Percentiles rank a stretch among this genome's conserved stretches.
These are phyloP conservation scores for Semicossyphus pulcher DNA, from an alignment of 2,113 vertebrate genomes.

Conservation along the genomic window DNA sequence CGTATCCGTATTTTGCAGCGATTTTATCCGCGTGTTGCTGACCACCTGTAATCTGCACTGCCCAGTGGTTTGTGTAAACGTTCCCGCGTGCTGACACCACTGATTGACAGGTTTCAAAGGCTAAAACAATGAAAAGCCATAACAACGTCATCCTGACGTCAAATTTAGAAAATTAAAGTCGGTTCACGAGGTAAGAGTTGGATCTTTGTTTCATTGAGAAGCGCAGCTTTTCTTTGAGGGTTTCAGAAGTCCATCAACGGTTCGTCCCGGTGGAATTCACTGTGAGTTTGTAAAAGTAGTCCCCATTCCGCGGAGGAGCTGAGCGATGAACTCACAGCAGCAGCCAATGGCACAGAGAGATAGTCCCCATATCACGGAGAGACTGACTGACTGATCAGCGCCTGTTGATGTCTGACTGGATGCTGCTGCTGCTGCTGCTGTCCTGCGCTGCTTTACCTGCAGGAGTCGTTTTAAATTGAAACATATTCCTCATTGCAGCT, in stretches of 20 bases:
- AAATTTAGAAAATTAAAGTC: not conserved
- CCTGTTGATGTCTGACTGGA: no score
- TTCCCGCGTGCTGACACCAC: slow-evolving; percentile 60
- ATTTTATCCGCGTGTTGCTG: slow-evolving; percentile 83
- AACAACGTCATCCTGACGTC: slow-evolving; percentile 57
- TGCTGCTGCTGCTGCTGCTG: no score
- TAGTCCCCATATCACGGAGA: no score
- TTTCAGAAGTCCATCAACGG: not conserved
- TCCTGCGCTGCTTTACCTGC: no score
- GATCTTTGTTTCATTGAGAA: not conserved
- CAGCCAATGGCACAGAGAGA: not conserved
- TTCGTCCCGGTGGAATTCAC: not conserved
- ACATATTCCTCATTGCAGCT: no score
- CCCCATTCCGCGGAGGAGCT: not conserved
- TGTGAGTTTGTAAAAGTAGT: not conserved
- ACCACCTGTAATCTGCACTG: slow-evolving; percentile 87
- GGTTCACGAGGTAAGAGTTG: not conserved
- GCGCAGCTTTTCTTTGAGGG: not conserved
- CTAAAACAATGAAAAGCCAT: slow-evolving; percentile 41
- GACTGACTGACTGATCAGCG: no score
- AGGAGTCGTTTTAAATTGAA: no score
- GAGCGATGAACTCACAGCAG: not conserved
- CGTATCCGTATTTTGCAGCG: slow-evolving; percentile 88
- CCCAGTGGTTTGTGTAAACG: slow-evolving; percentile 93
- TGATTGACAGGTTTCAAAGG: slow-evolving; percentile 42